A percentile compares a stretch with the other conserved stretches of the same genome.
Evolutionary conservation across 2,797 vertebrate species (phyloP).

Genomic region (Poeciliopsis gracilis): DNA sequence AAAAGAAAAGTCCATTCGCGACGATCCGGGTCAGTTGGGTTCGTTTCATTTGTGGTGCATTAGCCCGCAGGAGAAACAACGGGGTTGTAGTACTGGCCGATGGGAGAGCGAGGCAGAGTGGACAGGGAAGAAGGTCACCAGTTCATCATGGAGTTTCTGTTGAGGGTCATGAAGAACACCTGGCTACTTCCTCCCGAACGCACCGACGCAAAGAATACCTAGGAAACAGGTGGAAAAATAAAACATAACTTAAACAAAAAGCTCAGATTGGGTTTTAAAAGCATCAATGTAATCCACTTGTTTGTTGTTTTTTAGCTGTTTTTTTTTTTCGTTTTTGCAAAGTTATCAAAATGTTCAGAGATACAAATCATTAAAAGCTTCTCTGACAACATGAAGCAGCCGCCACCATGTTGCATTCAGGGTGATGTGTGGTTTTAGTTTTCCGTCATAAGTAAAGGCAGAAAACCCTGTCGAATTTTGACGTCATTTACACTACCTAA

Average conservation of each 20-base stretch:
- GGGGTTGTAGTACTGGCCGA: slow-evolving; percentile 65
- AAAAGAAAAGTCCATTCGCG: slow-evolving; percentile 43
- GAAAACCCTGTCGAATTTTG: background rate
- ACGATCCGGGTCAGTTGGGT: slow-evolving; percentile 23
- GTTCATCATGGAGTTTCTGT: slow-evolving; percentile 99
- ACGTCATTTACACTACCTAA: background rate
- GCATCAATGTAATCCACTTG: background rate
- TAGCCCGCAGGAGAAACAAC: slow-evolving; percentile 71
- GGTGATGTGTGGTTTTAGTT: background rate
- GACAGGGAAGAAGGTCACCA: slow-evolving; percentile 85
- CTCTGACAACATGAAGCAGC: background rate
- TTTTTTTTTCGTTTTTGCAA: background rate
- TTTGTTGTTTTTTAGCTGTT: background rate
- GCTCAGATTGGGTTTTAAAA: background rate
- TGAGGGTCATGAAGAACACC: slow-evolving; percentile 99
- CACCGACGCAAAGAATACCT: slow-evolving; percentile 99
- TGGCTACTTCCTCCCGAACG: slow-evolving; percentile 98
- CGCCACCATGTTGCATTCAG: background rate
- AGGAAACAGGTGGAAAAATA: slow-evolving; percentile 16
- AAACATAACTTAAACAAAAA: background rate
- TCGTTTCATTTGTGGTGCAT: slow-evolving; percentile 43
- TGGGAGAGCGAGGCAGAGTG: slow-evolving; percentile 68
- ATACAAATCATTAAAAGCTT: background rate
- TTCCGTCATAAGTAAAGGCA: background rate
- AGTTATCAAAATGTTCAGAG: background rate